phyloP scores from a whole-genome alignment of 2,113 vertebrate species.

The Vimba vimba region DNA sequence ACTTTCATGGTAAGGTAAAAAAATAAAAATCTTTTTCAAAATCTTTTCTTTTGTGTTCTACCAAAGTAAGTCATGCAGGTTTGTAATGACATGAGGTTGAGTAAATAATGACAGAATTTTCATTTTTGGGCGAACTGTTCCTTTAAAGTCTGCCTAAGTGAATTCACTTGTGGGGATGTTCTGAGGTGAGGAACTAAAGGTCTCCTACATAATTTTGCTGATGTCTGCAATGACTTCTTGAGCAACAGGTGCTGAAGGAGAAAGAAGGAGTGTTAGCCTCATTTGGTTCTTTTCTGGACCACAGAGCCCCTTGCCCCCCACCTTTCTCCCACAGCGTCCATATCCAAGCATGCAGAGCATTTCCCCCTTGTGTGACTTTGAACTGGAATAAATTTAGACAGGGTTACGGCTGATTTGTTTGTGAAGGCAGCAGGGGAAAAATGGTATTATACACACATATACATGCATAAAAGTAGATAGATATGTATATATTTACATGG shows the following conservation, averaged over 20 bases:
- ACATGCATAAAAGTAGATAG: neutral
- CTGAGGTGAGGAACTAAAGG: neutral
- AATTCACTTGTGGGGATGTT: neutral
- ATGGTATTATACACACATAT: too few species aligned
- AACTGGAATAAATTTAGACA: slow-evolving; percentile 65
- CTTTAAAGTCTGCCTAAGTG: neutral
- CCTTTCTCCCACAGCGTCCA: slow-evolving; percentile 62
- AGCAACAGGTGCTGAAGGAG: slow-evolving; percentile 70
- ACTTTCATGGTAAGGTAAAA: neutral
- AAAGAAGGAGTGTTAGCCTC: slow-evolving; percentile 54
- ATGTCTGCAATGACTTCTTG: slow-evolving; percentile 46
- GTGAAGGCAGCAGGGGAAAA: neutral
- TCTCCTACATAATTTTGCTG: slow-evolving; percentile 8
- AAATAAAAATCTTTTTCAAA: too few species aligned
- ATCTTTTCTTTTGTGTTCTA: neutral
- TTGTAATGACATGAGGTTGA: neutral
- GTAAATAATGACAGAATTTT: neutral
- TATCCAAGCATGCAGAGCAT: slow-evolving; percentile 70
- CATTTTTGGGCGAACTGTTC: neutral
- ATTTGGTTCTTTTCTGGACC: slow-evolving; percentile 48
- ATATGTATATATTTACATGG: neutral
- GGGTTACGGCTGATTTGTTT: slow-evolving; percentile 48
- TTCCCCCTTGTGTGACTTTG: slow-evolving; percentile 67
- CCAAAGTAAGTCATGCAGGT: neutral
- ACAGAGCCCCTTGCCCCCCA: slow-evolving; percentile 47